Evolutionary conservation across 2,797 vertebrate species (phyloP).

Genomic region (Lacerta agilis): DNA sequence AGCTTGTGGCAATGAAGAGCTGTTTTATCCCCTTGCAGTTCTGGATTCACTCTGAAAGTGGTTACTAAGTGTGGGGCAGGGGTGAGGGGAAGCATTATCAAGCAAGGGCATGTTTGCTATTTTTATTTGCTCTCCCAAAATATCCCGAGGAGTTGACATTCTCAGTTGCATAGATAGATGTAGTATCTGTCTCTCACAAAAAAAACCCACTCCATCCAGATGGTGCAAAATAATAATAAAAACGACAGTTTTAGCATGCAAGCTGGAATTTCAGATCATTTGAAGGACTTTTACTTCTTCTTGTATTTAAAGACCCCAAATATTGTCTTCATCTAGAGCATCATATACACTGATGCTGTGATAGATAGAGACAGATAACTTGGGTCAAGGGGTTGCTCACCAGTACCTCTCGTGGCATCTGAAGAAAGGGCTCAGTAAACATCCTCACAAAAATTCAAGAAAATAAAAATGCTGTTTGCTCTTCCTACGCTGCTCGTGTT

Average conservation of each 20-base stretch:
- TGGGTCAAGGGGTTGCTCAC: too few species aligned
- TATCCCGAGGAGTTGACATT: constrained; percentile 41
- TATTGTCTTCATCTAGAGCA: not conserved
- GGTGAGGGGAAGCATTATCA: constrained; percentile 29
- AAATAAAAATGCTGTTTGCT: too few species aligned
- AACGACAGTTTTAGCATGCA: constrained; percentile 27
- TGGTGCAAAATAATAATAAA: constrained; percentile 31
- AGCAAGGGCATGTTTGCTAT: not conserved
- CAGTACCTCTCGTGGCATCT: too few species aligned
- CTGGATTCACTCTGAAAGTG: constrained; percentile 61
- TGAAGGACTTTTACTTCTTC: constrained; percentile 11
- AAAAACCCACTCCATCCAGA: constrained; percentile 39
- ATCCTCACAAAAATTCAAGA: too few species aligned
- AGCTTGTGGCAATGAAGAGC: constrained; percentile 60
- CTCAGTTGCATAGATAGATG: constrained; percentile 22
- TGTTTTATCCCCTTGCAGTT: constrained; percentile 57
- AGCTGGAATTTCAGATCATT: constrained; percentile 3
- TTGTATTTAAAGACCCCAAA: not conserved
- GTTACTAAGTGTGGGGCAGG: not conserved
- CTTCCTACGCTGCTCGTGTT: too few species aligned
- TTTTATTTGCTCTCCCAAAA: constrained; percentile 52
- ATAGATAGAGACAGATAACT: too few species aligned
- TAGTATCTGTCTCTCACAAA: constrained; percentile 13
- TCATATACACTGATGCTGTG: too few species aligned
- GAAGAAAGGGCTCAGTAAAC: too few species aligned